phyloP scores from a whole-genome alignment of 2,113 vertebrate species.

The Phrynosoma blainvillii region DNA sequence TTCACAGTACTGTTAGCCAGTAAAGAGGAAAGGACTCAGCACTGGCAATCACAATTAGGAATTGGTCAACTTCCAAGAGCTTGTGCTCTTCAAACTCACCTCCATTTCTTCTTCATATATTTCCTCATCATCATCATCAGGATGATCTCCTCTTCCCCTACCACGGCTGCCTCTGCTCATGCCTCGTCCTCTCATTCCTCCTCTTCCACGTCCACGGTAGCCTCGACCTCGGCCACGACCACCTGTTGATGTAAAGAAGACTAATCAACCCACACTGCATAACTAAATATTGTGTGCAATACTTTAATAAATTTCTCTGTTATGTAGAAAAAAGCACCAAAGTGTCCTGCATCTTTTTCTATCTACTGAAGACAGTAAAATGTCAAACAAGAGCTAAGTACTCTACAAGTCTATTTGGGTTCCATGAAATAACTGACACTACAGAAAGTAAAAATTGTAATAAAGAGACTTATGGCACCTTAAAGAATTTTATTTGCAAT shows the following conservation, averaged over 20 bases:
- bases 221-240: conserved; percentile 83
- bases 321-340: background rate
- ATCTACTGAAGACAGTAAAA: background rate
- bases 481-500: no score
- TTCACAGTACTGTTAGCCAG: conserved; percentile 80
- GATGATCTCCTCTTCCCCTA: conserved; percentile 78
- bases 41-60: rapidly evolving
- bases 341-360: background rate
- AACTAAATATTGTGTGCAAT: background rate
- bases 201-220: conserved; percentile 85
- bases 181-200: conserved; percentile 80
- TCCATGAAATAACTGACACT: background rate
- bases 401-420: background rate
- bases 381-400: no score
- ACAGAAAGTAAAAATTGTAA: no score
- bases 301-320: no score
- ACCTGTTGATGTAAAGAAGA: conserved; percentile 66
- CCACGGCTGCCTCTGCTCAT: conserved; percentile 77
- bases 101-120: conserved; percentile 79
- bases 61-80: background rate
- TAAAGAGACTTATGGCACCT: no score
- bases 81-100: conserved; percentile 48
- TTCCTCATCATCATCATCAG: conserved; percentile 83
- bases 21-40: rapidly evolving
- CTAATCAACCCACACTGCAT: background rate